These are phyloP conservation scores for Bombyx huttoni DNA, from an alignment of 2,888 invertebrate species.

Conservation along the genomic window DNA sequence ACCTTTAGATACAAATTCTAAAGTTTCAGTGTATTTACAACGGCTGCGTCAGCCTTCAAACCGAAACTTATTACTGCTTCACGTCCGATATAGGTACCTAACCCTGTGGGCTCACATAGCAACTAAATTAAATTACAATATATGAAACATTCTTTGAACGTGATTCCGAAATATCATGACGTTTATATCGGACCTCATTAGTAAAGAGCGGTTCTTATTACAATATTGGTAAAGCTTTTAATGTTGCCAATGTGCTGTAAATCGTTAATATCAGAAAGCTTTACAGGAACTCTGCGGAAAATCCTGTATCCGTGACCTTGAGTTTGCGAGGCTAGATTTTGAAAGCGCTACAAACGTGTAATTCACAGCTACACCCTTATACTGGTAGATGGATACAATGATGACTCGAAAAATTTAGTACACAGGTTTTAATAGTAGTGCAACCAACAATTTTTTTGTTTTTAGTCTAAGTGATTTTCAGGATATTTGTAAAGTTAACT, in stretches of 20 bases:
- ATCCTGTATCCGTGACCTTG: conserved; percentile 50
- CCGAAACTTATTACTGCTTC: too few species aligned
- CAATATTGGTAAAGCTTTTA: conserved; percentile 15
- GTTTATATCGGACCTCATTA: conserved; percentile 2
- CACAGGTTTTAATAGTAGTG: background rate
- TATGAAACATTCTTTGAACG: too few species aligned
- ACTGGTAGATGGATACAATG: background rate
- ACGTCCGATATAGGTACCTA: too few species aligned
- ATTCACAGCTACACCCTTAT: background rate
- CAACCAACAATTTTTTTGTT: too few species aligned
- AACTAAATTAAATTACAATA: too few species aligned
- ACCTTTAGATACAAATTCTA: too few species aligned
- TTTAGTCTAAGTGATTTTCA: too few species aligned
- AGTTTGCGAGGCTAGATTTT: conserved; percentile 21
- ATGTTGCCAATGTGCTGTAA: conserved; percentile 30
- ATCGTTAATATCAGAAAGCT: conserved; percentile 48
- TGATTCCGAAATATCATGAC: too few species aligned
- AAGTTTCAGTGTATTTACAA: too few species aligned
- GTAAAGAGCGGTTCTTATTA: conserved; percentile 6
- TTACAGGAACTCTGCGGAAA: conserved; percentile 48
- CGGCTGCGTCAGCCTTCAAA: too few species aligned
- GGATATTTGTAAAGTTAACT: too few species aligned
- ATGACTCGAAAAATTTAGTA: background rate
- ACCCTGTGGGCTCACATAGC: too few species aligned
- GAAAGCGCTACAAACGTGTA: background rate